These are phyloP conservation scores for Cercopithecus mitis DNA, from an alignment of 2,797 vertebrate genomes.

Conservation along the genomic window DNA sequence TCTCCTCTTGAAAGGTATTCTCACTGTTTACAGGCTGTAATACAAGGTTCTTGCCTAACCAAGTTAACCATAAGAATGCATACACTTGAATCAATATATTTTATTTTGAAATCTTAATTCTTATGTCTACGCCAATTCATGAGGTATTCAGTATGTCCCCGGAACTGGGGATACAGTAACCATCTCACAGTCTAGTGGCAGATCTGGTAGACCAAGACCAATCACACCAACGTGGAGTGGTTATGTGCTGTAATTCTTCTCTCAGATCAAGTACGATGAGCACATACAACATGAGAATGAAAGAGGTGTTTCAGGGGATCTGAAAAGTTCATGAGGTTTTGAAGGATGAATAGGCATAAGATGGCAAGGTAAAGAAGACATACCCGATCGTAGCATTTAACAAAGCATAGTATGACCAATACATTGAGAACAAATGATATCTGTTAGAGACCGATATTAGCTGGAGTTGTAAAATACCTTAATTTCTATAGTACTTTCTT, in stretches of 20 bases:
- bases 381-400: background rate
- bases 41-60: background rate
- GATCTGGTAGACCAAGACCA: background rate
- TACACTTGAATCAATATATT: background rate
- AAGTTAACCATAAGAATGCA: background rate
- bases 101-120: background rate
- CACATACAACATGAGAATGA: background rate
- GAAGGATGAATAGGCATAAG: background rate
- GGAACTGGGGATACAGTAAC: background rate
- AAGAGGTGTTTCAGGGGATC: background rate
- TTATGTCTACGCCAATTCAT: background rate
- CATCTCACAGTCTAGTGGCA: background rate
- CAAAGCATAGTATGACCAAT: background rate
- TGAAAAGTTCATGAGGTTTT: background rate
- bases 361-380: background rate
- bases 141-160: background rate
- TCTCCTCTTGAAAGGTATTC: slow-evolving; percentile 30
- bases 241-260: background rate
- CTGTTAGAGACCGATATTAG: background rate
- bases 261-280: background rate
- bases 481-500: background rate
- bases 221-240: background rate
- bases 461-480: background rate
- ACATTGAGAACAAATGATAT: background rate
- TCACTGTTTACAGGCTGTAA: background rate